phyloP scores from a whole-genome alignment of 2,797 vertebrate species.

The Babyrousa celebensis region DNA sequence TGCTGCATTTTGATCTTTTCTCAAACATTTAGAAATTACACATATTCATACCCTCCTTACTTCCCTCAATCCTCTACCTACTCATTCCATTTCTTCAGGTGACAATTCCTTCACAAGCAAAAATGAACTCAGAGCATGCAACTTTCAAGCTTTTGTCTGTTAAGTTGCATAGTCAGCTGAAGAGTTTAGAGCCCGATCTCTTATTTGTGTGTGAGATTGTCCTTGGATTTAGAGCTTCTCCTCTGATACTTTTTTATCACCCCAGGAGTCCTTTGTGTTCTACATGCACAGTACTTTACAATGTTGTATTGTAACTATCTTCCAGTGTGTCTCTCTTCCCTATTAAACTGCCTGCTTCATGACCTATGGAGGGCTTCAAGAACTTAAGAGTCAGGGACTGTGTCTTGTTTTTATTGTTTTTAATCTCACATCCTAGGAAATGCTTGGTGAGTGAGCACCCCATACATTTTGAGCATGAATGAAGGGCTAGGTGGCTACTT shows the following conservation, averaged over 20 bases:
- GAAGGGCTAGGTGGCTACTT: slow-evolving; percentile 41
- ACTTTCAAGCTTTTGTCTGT: slow-evolving; percentile 21
- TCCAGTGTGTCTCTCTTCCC: neutral
- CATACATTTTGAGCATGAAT: slow-evolving; percentile 29
- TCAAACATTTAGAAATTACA: slow-evolving; percentile 32
- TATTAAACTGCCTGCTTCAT: neutral
- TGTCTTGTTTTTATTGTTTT: slow-evolving; percentile 32
- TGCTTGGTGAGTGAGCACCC: neutral
- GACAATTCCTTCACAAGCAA: neutral
- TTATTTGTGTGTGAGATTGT: neutral
- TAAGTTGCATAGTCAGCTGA: neutral
- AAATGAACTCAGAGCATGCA: neutral
- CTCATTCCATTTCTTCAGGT: neutral
- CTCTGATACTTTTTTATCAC: neutral
- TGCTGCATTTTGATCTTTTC: neutral
- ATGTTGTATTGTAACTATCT: neutral
- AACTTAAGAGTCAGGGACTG: neutral
- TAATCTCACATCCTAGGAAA: neutral
- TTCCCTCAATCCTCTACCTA: neutral
- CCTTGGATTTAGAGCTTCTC: neutral
- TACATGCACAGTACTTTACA: neutral
- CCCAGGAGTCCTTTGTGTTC: neutral
- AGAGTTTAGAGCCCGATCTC: neutral
- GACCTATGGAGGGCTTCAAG: neutral
- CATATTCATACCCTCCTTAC: neutral